Conservation (phyloP, 2,113 vertebrate species). For the Ptyas mucosa region DNA sequence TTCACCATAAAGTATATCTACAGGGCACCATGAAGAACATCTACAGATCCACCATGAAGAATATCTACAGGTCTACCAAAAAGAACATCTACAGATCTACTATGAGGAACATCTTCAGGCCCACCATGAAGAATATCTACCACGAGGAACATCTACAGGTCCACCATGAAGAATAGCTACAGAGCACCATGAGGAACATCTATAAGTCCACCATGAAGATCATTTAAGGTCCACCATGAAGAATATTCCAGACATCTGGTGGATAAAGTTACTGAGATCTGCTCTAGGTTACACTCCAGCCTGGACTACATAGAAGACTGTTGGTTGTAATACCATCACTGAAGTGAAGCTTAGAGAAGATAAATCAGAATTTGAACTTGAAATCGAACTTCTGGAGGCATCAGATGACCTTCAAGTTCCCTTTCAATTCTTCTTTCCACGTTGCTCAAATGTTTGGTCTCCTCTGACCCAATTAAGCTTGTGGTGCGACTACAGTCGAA, state of each 20-base stretch:
- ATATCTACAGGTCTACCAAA: too few species aligned
- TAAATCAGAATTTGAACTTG: neutral
- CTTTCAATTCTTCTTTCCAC: neutral
- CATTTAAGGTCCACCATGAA: neutral
- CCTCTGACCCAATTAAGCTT: neutral
- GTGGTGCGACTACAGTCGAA: neutral
- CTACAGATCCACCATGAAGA: neutral
- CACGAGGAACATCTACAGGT: neutral
- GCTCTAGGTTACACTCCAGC: neutral
- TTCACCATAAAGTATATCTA: neutral
- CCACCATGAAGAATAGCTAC: neutral
- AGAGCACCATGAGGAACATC: neutral
- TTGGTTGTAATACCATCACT: neutral
- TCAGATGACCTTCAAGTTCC: neutral
- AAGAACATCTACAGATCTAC: too few species aligned
- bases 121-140: neutral
- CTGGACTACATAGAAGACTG: neutral
- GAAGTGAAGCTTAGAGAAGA: neutral
- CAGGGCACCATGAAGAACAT: neutral
- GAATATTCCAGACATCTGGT: neutral
- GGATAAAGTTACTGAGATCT: neutral
- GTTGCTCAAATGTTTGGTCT: neutral
- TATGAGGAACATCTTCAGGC: neutral
- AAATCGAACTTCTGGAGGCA: neutral
- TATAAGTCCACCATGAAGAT: neutral